phyloP scores from a whole-genome alignment of 1,140 invertebrate species.

The Microplitis demolitor region DNA sequence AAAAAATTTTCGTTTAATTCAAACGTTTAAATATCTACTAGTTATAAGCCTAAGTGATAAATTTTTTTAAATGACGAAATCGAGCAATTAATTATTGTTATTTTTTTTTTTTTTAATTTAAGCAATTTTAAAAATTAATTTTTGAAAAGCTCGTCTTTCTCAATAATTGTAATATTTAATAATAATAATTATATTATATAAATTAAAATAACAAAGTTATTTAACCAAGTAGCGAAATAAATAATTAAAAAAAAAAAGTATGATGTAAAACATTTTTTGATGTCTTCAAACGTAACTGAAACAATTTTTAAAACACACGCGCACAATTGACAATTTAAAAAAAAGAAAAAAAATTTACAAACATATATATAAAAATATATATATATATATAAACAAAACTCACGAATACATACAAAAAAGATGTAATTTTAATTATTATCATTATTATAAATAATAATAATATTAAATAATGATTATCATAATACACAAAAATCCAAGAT shows the following conservation, averaged over 20 bases:
- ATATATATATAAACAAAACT: conserved; percentile 47
- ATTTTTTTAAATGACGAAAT: background rate
- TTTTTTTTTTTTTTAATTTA: background rate
- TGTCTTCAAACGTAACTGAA: conserved; percentile 62
- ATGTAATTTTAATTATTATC: conserved; percentile 12
- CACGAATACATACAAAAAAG: conserved; percentile 26
- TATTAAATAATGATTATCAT: conserved; percentile 2
- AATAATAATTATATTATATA: background rate
- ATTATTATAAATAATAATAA: too few relatives aligned
- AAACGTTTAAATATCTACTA: conserved; percentile 43
- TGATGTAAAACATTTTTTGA: conserved; percentile 61
- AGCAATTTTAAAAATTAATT: too few relatives aligned
- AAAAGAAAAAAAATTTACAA: conserved; percentile 46
- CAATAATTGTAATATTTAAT: too few relatives aligned
- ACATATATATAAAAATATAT: conserved; percentile 48
- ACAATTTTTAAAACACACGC: conserved; percentile 53
- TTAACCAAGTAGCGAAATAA: conserved; percentile 27
- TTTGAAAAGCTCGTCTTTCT: too few relatives aligned
- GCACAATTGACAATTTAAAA: conserved; percentile 51
- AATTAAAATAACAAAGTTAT: conserved; percentile 23
- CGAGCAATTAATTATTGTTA: background rate
- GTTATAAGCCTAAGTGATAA: conserved; percentile 54
- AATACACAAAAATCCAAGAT: conserved; percentile 19
- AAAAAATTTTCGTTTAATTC: background rate
- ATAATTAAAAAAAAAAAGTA: conserved; percentile 24